Conservation (phyloP, 2,797 vertebrate species). For the Macropus fuliginosus region DNA sequence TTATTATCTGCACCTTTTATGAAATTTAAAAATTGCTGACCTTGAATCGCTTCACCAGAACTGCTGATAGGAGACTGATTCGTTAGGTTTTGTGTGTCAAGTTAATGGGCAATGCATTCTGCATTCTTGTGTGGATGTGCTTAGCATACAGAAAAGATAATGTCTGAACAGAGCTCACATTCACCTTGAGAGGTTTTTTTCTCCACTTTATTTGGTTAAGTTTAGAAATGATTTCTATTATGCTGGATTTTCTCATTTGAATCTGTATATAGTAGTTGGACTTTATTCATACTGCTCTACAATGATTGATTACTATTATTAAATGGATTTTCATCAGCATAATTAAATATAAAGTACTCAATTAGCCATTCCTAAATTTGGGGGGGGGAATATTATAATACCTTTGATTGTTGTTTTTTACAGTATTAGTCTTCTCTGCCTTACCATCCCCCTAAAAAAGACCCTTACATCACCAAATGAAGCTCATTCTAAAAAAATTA, state of each 20-base stretch:
- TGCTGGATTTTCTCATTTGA: constrained; percentile 69
- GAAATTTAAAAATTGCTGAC: neutral
- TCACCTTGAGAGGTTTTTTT: constrained; percentile 72
- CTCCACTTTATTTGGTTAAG: constrained; percentile 58
- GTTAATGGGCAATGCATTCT: constrained; percentile 69
- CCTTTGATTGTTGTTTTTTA: neutral
- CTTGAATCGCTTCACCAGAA: constrained; percentile 26
- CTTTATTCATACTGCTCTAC: constrained; percentile 10
- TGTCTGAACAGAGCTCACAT: constrained; percentile 75
- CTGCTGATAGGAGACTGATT: constrained; percentile 30
- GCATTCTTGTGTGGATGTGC: constrained; percentile 79
- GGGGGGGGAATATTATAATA: neutral
- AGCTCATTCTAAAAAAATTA: neutral
- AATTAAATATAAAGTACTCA: constrained; percentile 17
- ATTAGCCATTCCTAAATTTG: neutral
- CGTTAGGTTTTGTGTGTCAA: constrained; percentile 71
- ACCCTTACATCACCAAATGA: neutral
- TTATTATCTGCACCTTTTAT: neutral
- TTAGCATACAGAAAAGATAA: constrained; percentile 82
- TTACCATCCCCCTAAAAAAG: neutral
- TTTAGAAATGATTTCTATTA: constrained; percentile 59
- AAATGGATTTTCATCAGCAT: constrained; percentile 40
- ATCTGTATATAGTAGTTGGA: constrained; percentile 17
- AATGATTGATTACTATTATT: constrained; percentile 7
- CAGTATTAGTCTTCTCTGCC: neutral